A percentile compares a stretch with the other conserved stretches of the same genome.
Evolutionary conservation across 2,113 vertebrate species (phyloP).

Genomic region (Rhineura floridana): DNA sequence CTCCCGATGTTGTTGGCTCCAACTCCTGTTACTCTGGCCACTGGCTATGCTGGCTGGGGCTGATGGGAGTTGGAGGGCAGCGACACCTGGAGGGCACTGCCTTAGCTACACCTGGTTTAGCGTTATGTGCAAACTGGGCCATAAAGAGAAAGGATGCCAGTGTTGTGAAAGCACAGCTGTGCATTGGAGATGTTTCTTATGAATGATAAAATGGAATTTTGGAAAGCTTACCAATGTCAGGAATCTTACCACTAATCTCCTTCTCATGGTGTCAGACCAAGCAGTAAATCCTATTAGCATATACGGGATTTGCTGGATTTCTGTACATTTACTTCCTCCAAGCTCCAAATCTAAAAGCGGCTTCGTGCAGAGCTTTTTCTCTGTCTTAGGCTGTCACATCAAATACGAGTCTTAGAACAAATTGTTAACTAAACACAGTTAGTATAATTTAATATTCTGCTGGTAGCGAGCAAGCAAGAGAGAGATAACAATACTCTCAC

Average conservation of each 20-base stretch:
- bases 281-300: slow-evolving; percentile 23
- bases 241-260: slow-evolving; percentile 31
- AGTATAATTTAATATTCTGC: neutral
- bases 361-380: slow-evolving; percentile 23
- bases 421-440: slow-evolving; percentile 38
- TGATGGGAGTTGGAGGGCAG: too few relatives aligned
- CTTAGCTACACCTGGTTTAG: neutral
- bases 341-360: neutral
- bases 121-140: neutral
- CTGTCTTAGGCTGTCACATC: neutral
- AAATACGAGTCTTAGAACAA: slow-evolving; percentile 11
- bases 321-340: slow-evolving; percentile 29
- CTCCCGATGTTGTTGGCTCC: too few relatives aligned
- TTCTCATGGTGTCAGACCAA: slow-evolving; percentile 15
- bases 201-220: slow-evolving; percentile 31
- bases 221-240: slow-evolving; percentile 18
- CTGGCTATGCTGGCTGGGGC: too few relatives aligned
- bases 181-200: neutral
- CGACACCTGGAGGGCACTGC: too few relatives aligned
- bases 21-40: too few relatives aligned
- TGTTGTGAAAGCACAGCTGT: slow-evolving; percentile 1
- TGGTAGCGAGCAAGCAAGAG: neutral
- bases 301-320: slow-evolving; percentile 17
- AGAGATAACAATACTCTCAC: neutral
- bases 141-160: neutral